Percentiles rank a stretch among this genome's conserved stretches.
These are phyloP conservation scores for Catalaphyllia jardinei DNA, from an alignment of 64 coral and sea anemone genomes.

Conservation along the genomic window DNA sequence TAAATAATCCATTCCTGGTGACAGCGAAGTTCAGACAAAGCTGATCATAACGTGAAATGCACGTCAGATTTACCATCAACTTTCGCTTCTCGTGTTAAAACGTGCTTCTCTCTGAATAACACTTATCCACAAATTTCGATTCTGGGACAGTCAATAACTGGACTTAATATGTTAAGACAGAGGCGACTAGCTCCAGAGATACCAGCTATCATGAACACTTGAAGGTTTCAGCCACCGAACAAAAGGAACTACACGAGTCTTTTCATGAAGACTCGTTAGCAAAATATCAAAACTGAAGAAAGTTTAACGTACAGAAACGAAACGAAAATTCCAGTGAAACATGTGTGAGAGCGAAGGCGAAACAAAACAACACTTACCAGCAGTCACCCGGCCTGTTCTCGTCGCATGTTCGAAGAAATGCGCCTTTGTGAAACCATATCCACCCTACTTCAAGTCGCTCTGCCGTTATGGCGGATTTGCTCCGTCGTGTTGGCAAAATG, in stretches of 20 bases:
- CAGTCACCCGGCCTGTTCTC: conserved; percentile 64
- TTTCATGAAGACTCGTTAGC: conserved; percentile 7
- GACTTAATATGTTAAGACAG: background rate
- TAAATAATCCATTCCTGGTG: background rate
- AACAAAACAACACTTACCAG: conserved; percentile 67
- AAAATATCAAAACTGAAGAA: conserved; percentile 49
- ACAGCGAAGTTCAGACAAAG: background rate
- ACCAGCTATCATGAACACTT: background rate
- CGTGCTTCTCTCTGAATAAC: background rate
- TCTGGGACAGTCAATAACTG: background rate
- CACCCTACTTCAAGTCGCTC: conserved; percentile 78
- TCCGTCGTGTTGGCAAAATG: conserved; percentile 99
- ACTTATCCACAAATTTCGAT: background rate
- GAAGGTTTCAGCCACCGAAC: background rate
- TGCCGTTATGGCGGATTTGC: conserved; percentile 96
- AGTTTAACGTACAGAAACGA: conserved; percentile 63
- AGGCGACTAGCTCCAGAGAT: background rate
- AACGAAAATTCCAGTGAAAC: conserved; percentile 56
- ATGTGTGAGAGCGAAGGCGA: conserved; percentile 67
- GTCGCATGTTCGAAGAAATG: conserved; percentile 43
- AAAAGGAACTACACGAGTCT: conserved; percentile 23
- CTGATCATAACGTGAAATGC: background rate
- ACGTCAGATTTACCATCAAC: background rate
- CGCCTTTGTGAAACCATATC: conserved; percentile 83
- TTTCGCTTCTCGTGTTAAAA: background rate